These are phyloP conservation scores for Pristionchus japonicus DNA, from an alignment of 2,888 invertebrate genomes.

Conservation along the genomic window DNA sequence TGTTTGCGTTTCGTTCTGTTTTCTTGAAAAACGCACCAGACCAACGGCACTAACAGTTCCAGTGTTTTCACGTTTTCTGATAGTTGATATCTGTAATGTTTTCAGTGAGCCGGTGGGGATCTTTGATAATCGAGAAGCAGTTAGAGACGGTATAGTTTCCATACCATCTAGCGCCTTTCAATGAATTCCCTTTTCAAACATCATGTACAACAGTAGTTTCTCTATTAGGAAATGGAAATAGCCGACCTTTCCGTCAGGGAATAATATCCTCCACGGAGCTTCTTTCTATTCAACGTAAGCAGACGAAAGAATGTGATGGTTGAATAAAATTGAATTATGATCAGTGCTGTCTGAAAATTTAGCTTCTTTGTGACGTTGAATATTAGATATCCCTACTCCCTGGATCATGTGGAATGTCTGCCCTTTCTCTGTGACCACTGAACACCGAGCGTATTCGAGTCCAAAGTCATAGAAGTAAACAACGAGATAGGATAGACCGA, in stretches of 20 bases:
- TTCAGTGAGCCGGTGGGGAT: too few species aligned
- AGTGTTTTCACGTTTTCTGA: neutral
- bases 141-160: too few species aligned
- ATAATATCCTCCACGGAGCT: neutral
- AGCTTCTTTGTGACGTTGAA: neutral
- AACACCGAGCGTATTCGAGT: neutral
- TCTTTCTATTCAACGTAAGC: neutral
- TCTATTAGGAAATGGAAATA: neutral
- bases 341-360: neutral
- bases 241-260: neutral
- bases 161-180: too few species aligned
- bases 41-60: neutral
- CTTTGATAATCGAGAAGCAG: too few species aligned
- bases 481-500: neutral
- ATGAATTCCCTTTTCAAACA: neutral
- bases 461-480: neutral
- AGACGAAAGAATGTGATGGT: neutral
- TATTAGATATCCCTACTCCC: neutral
- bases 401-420: neutral
- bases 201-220: neutral
- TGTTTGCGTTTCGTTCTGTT: neutral
- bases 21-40: neutral
- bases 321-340: neutral
- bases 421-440: conserved; percentile 4
- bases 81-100: neutral